A percentile compares a stretch with the other conserved stretches of the same genome.
These are phyloP conservation scores for Chymomyza amoena DNA, from an alignment of 2,888 invertebrate genomes.

Conservation along the genomic window DNA sequence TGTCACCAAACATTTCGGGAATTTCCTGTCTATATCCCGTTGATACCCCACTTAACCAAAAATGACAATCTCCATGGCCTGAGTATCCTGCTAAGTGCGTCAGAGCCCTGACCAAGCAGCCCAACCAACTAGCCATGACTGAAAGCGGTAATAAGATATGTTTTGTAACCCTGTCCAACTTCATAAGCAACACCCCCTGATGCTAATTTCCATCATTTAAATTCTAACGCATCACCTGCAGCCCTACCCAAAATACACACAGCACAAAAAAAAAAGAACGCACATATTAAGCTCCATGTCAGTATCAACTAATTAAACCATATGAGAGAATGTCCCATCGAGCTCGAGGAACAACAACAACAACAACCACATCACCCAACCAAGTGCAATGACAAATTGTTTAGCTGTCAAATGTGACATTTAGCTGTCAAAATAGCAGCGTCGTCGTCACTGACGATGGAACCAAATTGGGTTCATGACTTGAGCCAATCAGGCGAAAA, in stretches of 20 bases:
- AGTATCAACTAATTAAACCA: constrained; percentile 46
- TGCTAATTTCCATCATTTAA: neutral
- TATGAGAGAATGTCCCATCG: constrained; percentile 30
- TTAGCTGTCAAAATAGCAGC: constrained; percentile 74
- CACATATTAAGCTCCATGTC: neutral
- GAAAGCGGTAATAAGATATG: neutral
- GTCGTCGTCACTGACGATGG: constrained; percentile 37
- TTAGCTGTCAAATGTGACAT: constrained; percentile 72
- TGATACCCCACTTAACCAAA: too few relatives aligned
- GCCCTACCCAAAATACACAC: neutral
- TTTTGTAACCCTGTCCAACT: neutral
- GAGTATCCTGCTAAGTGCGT: too few relatives aligned
- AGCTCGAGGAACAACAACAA: neutral
- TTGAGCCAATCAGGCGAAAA: constrained; percentile 28
- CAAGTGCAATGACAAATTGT: constrained; percentile 69
- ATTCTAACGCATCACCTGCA: neutral
- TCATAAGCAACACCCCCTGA: neutral
- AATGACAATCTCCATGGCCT: too few relatives aligned
- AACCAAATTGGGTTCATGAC: constrained; percentile 24
- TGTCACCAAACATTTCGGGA: too few relatives aligned
- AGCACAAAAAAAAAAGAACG: neutral
- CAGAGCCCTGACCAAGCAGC: too few relatives aligned
- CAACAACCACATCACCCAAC: neutral
- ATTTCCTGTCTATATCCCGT: too few relatives aligned
- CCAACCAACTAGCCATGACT: too few relatives aligned